Evolutionary conservation across 2,797 vertebrate species (phyloP).

Genomic region (Echeneis naucrates): DNA sequence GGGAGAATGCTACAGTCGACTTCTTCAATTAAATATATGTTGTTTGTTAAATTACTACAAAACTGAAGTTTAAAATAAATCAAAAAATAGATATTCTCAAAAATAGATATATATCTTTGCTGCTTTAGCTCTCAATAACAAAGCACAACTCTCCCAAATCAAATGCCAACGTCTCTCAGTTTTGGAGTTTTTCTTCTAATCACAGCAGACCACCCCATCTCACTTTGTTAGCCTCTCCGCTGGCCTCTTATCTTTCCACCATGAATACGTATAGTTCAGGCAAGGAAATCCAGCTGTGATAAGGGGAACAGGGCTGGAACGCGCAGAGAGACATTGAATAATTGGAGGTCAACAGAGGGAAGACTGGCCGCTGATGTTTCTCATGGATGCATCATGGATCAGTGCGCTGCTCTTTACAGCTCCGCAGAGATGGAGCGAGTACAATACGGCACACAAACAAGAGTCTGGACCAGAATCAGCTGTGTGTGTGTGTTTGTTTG

Average conservation of each 20-base stretch:
- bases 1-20: no score
- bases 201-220: slow-evolving; percentile 33
- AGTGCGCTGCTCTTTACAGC: slow-evolving; percentile 19
- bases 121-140: neutral
- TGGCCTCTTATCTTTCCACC: slow-evolving; percentile 32
- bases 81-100: neutral
- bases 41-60: neutral
- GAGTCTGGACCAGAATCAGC: slow-evolving; percentile 15
- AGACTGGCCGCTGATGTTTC: slow-evolving; percentile 42
- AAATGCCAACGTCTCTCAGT: slow-evolving; percentile 1
- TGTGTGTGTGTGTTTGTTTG: slow-evolving; percentile 25
- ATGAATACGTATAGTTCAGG: slow-evolving; percentile 46
- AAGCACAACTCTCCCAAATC: slow-evolving; percentile 14
- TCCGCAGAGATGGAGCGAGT: neutral
- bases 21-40: neutral
- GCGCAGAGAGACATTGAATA: slow-evolving; percentile 40
- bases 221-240: slow-evolving; percentile 42
- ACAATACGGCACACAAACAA: slow-evolving; percentile 36
- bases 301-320: slow-evolving; percentile 45
- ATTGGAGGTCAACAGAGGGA: slow-evolving; percentile 46
- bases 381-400: slow-evolving; percentile 52
- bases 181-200: slow-evolving; percentile 35
- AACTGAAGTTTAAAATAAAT: neutral
- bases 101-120: neutral
- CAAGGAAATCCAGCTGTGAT: slow-evolving; percentile 58